phyloP scores from a whole-genome alignment of 2,888 invertebrate species.

The Automeris io region DNA sequence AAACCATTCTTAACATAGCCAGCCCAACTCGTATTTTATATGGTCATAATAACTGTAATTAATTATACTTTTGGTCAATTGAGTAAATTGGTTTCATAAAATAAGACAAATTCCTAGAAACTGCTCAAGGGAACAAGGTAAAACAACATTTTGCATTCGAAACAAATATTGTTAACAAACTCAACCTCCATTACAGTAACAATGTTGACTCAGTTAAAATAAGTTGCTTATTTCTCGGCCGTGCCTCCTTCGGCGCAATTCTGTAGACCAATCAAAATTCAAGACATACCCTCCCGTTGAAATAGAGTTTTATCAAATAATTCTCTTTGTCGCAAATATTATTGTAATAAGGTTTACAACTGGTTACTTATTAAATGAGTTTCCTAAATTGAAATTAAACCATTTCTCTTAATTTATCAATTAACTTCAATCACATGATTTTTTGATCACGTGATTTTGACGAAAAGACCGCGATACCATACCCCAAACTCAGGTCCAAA shows the following conservation, averaged over 20 bases:
- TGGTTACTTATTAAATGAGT: neutral
- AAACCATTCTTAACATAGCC: no score
- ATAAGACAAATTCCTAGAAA: no score
- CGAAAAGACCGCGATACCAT: no score
- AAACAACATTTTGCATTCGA: conserved; percentile 5
- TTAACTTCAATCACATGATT: no score
- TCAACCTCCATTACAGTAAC: conserved; percentile 7
- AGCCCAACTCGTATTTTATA: no score
- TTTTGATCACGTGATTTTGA: no score
- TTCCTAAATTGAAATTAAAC: no score
- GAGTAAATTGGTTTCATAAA: no score
- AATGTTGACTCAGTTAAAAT: conserved; percentile 14
- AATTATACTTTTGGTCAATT: no score
- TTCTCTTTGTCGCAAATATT: conserved; percentile 35
- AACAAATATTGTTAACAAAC: neutral
- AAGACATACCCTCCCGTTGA: conserved; percentile 30
- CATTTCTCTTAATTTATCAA: no score
- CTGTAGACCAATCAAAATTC: conserved; percentile 36
- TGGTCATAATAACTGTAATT: no score
- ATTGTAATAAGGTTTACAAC: neutral
- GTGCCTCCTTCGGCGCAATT: conserved; percentile 7
- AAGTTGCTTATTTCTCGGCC: conserved; percentile 17
- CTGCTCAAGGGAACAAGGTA: neutral
- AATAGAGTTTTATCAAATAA: conserved; percentile 35
- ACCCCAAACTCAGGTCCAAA: no score